phyloP scores from a whole-genome alignment of 2,888 invertebrate species.

The Rotaria macrura region DNA sequence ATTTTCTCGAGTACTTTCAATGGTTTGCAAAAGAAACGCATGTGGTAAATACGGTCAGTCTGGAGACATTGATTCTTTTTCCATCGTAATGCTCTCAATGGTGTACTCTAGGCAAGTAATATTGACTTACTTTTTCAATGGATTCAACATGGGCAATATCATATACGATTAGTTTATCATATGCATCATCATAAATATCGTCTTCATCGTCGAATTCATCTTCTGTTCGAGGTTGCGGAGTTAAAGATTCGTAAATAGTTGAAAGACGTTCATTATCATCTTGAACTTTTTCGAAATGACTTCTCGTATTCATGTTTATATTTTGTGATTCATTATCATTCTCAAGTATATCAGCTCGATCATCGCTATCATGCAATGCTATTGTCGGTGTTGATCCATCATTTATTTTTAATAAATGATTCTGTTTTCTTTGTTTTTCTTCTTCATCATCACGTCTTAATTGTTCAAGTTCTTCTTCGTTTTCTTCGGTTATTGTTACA shows the following conservation, averaged over 20 bases:
- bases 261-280: neutral
- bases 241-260: constrained; percentile 2
- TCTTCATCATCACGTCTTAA: neutral
- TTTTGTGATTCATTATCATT: neutral
- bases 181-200: neutral
- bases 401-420: constrained; percentile 18
- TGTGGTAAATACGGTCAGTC: too few species aligned
- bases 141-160: neutral
- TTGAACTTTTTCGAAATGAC: neutral
- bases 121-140: neutral
- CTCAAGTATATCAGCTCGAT: constrained; percentile 19
- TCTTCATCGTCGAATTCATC: neutral
- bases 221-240: neutral
- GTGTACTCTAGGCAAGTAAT: neutral
- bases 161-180: constrained; percentile 17
- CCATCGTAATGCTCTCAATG: too few species aligned
- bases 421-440: neutral
- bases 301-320: neutral
- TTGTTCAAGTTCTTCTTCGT: constrained; percentile 22
- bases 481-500: constrained; percentile 9
- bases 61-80: too few species aligned
- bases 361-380: constrained; percentile 1
- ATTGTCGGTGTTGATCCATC: neutral
- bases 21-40: too few species aligned
- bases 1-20: too few species aligned